These are phyloP conservation scores for Thunnus maccoyii DNA, from an alignment of 2,113 vertebrate genomes.

Conservation along the genomic window DNA sequence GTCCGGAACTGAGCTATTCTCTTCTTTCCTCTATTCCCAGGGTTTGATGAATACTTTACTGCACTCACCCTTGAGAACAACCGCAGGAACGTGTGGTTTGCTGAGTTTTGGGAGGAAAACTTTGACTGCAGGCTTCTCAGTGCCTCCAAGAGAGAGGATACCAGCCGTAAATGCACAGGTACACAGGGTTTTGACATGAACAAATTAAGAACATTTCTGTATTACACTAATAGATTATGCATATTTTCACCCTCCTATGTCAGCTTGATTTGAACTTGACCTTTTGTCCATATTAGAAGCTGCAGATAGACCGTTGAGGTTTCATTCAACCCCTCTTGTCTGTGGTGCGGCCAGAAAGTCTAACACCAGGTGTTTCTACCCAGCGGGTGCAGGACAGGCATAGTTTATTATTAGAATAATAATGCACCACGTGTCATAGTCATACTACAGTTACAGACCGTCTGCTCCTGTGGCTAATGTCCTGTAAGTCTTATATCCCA, in stretches of 20 bases:
- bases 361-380: constrained; percentile 72
- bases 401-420: constrained; percentile 75
- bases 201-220: constrained; percentile 25
- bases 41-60: constrained; percentile 85
- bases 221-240: constrained; percentile 22
- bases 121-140: constrained; percentile 84
- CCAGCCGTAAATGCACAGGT: constrained; percentile 85
- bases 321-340: constrained; percentile 23
- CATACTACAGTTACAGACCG: constrained; percentile 58
- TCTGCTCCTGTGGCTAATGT: constrained; percentile 62
- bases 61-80: constrained; percentile 85
- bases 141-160: constrained; percentile 82
- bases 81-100: constrained; percentile 86
- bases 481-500: constrained; percentile 59
- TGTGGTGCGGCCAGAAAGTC: constrained; percentile 37
- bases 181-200: neutral
- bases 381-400: constrained; percentile 56
- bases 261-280: constrained; percentile 39
- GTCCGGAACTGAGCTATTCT: constrained; percentile 68
- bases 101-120: constrained; percentile 86
- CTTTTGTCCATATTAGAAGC: constrained; percentile 49
- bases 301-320: constrained; percentile 34
- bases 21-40: constrained; percentile 64
- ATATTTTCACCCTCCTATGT: neutral
- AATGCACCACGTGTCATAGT: constrained; percentile 58